Evolutionary conservation across 2,888 invertebrate species (phyloP).

Genomic region (Phrixothrix hirtus): DNA sequence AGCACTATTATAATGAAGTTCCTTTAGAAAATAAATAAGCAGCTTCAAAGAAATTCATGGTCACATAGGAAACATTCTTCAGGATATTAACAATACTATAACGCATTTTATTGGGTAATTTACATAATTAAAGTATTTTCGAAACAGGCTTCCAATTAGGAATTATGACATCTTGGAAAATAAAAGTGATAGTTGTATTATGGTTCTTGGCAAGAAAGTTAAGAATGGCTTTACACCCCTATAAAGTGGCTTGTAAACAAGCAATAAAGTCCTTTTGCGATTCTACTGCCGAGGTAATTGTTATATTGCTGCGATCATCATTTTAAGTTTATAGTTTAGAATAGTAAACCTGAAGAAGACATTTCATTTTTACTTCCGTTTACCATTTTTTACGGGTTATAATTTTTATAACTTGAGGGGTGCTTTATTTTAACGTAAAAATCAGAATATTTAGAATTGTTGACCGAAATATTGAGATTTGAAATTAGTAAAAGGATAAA

Average conservation of each 20-base stretch:
- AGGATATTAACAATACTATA: constrained; percentile 12
- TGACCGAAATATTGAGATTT: not conserved
- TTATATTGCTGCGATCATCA: constrained; percentile 28
- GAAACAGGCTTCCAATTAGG: constrained; percentile 21
- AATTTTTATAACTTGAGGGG: not conserved
- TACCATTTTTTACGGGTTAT: not conserved
- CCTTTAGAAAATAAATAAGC: constrained; percentile 1
- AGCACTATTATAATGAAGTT: constrained; percentile 6
- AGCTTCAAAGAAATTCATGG: constrained; percentile 5
- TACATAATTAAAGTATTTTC: constrained; percentile 26
- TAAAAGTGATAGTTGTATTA: constrained; percentile 25
- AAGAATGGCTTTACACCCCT: constrained; percentile 38
- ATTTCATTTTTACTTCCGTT: not conserved
- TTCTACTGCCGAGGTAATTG: constrained; percentile 27
- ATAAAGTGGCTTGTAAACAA: constrained; percentile 39
- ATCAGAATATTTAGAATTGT: too few species aligned
- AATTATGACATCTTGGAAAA: constrained; percentile 23
- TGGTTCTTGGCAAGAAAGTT: constrained; percentile 28
- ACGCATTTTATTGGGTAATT: constrained; percentile 20
- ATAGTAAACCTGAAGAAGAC: constrained; percentile 5
- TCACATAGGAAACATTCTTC: constrained; percentile 5
- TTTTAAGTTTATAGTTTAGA: constrained; percentile 12
- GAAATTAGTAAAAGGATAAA: too few species aligned
- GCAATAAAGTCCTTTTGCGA: constrained; percentile 34
- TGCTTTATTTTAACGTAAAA: too few species aligned